These are phyloP conservation scores for Oppia nitens DNA, from an alignment of 1,140 invertebrate genomes.

Conservation along the genomic window DNA sequence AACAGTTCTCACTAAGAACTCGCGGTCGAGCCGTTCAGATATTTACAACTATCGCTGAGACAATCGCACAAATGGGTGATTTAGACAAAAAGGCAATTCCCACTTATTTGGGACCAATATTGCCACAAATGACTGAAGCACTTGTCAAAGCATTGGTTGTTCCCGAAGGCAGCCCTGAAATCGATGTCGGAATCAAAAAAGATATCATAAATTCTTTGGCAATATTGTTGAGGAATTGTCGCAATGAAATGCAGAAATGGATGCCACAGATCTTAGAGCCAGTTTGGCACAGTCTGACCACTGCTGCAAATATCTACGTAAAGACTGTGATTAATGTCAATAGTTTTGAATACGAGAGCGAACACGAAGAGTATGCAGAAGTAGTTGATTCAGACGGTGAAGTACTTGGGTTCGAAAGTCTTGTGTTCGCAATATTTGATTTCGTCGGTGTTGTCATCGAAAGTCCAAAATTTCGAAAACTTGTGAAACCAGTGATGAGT, in stretches of 20 bases:
- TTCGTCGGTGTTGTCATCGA: slow-evolving; percentile 50
- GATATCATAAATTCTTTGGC: slow-evolving; percentile 39
- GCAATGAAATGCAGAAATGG: slow-evolving; percentile 44
- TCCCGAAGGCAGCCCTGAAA: slow-evolving; percentile 29
- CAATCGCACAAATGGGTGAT: slow-evolving; percentile 39
- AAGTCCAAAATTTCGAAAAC: slow-evolving; percentile 37
- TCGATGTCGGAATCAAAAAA: slow-evolving; percentile 48
- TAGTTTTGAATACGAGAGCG: slow-evolving; percentile 25
- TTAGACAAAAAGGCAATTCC: slow-evolving; percentile 33
- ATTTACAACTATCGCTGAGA: slow-evolving; percentile 40
- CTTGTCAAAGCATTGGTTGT: slow-evolving; percentile 43
- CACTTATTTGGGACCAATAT: slow-evolving; percentile 31
- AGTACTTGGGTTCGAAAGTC: slow-evolving; percentile 48
- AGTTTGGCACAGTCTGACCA: slow-evolving; percentile 50
- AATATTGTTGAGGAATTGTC: slow-evolving; percentile 22
- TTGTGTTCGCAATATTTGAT: slow-evolving; percentile 59
- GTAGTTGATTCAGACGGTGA: slow-evolving; percentile 39
- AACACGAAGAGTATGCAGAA: slow-evolving; percentile 31
- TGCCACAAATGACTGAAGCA: slow-evolving; percentile 51
- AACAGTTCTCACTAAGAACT: slow-evolving; percentile 41
- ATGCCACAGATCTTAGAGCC: slow-evolving; percentile 46
- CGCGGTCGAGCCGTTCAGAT: slow-evolving; percentile 47
- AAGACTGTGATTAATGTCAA: slow-evolving; percentile 36
- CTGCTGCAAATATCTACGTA: slow-evolving; percentile 47
- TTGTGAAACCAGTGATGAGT: slow-evolving; percentile 45